These are phyloP conservation scores for Dryas iulia DNA, from an alignment of 1,140 invertebrate genomes.

Conservation along the genomic window DNA sequence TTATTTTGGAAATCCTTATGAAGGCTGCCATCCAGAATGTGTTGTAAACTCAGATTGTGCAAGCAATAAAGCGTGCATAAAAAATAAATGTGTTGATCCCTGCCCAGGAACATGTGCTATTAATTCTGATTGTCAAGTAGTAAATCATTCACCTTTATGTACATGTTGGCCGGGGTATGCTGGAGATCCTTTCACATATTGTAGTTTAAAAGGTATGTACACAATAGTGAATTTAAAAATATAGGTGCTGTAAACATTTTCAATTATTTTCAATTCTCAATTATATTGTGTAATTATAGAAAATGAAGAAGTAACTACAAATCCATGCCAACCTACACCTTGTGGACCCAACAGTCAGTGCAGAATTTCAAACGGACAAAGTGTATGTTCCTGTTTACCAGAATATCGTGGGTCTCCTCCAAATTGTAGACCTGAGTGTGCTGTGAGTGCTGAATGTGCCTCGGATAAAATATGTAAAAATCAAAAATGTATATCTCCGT, in stretches of 20 bases:
- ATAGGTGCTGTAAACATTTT: no score
- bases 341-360: constrained; percentile 87
- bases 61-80: constrained; percentile 84
- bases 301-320: constrained; percentile 51
- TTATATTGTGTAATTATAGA: constrained; percentile 46
- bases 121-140: constrained; percentile 87
- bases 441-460: constrained; percentile 88
- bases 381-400: constrained; percentile 83
- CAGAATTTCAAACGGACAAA: constrained; percentile 79
- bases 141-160: constrained; percentile 89
- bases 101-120: constrained; percentile 87
- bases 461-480: constrained; percentile 87
- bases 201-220: constrained; percentile 64
- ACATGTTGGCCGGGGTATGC: constrained; percentile 85
- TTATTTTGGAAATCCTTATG: constrained; percentile 80
- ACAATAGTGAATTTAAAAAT: neutral
- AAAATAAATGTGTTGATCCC: constrained; percentile 87
- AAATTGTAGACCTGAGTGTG: constrained; percentile 87
- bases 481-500: constrained; percentile 88
- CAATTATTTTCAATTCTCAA: no score
- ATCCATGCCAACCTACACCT: constrained; percentile 85
- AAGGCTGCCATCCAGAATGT: constrained; percentile 80
- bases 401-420: constrained; percentile 84
- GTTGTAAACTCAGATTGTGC: constrained; percentile 81
- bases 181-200: constrained; percentile 86